Percentiles rank a stretch among this genome's conserved stretches.
Conservation (phyloP, 1,140 invertebrate genomes). For the Sarcophaga peregrina region DNA sequence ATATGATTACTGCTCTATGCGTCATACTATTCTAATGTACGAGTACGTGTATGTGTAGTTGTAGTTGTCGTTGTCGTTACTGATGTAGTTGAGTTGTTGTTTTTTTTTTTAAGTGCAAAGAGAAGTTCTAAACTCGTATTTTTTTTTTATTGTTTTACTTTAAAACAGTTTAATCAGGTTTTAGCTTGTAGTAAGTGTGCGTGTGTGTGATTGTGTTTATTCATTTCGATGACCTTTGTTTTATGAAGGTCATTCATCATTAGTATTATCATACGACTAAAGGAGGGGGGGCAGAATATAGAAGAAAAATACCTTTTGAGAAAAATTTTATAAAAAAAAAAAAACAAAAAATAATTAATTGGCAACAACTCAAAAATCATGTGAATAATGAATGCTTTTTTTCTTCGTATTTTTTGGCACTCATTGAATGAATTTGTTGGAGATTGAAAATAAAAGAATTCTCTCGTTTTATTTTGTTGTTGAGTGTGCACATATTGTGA, state of each 20-base stretch:
- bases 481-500: no score
- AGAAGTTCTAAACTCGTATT: not conserved
- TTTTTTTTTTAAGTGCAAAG: no score
- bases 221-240: conserved; percentile 8
- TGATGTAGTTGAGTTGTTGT: no score
- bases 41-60: no score
- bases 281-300: not conserved
- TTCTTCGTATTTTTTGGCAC: no score
- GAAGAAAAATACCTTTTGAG: not conserved
- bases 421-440: no score
- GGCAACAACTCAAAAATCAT: conserved; percentile 14
- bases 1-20: no score
- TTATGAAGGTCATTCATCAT: not conserved
- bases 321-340: no score
- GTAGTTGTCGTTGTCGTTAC: no score
- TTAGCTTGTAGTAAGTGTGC: not conserved
- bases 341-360: conserved; percentile 17
- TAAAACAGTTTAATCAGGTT: not conserved
- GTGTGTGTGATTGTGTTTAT: not conserved
- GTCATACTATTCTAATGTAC: no score
- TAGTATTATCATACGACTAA: not conserved
- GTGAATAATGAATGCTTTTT: not conserved
- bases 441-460: no score
- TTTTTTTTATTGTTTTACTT: conserved; percentile 3
- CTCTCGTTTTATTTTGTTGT: no score